A percentile compares a stretch with the other conserved stretches of the same genome.
phyloP scores from a whole-genome alignment of 2,797 vertebrate species.

The Sebastes paucispinis region DNA sequence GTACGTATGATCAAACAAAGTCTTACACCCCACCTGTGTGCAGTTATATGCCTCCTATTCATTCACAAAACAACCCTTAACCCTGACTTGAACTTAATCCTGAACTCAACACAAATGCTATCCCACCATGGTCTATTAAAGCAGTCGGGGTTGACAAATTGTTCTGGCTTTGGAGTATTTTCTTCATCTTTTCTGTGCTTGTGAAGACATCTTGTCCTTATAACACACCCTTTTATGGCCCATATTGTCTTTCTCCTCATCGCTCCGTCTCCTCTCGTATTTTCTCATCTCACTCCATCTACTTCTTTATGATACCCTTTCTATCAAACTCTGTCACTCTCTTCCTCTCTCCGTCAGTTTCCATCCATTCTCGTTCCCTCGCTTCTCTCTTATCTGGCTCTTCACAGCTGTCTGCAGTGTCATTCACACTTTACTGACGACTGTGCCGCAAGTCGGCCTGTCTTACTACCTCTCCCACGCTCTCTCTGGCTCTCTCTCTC shows the following conservation, averaged over 20 bases:
- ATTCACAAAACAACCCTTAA: background rate
- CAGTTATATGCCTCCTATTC: background rate
- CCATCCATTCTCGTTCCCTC: constrained; percentile 30
- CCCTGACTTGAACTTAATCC: background rate
- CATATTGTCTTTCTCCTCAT: constrained; percentile 39
- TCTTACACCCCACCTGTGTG: background rate
- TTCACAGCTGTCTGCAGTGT: constrained; percentile 59
- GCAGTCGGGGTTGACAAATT: background rate
- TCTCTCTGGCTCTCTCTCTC: background rate
- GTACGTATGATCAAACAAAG: background rate
- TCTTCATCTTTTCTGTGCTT: background rate
- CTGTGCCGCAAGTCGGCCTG: constrained; percentile 12
- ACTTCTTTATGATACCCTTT: constrained; percentile 50
- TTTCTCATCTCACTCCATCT: constrained; percentile 44
- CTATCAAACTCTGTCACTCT: constrained; percentile 49
- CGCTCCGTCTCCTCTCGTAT: constrained; percentile 21
- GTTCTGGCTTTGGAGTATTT: background rate
- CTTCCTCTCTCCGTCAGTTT: constrained; percentile 34
- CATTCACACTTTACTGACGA: constrained; percentile 56
- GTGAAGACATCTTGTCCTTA: constrained; percentile 10
- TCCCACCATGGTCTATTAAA: background rate
- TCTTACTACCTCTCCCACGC: background rate
- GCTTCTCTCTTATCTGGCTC: constrained; percentile 53
- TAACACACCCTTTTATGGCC: constrained; percentile 1
- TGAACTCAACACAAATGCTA: background rate